Conservation (phyloP, 2,113 vertebrate species). For the Lepisosteus oculatus region DNA sequence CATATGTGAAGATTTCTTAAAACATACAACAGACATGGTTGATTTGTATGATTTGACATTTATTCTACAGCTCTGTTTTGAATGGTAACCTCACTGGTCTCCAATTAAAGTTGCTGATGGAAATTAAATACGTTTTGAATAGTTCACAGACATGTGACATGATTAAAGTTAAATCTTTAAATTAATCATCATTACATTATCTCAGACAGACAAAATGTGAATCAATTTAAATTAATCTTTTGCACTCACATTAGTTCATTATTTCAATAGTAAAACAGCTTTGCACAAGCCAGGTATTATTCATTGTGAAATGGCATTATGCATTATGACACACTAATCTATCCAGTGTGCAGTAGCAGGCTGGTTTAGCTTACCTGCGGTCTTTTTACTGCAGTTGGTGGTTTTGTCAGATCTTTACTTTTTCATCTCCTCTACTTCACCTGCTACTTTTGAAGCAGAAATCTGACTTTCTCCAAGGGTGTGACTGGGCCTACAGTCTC, state of each 20-base stretch:
- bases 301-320: neutral
- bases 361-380: no score
- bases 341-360: no score
- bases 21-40: no score
- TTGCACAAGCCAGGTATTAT: neutral
- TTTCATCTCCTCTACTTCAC: no score
- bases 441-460: no score
- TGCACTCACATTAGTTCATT: neutral
- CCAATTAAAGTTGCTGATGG: neutral
- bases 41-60: no score
- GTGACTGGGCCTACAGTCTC: no score
- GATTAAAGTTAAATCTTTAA: neutral
- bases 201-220: neutral
- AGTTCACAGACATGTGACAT: neutral
- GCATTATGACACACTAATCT: slow-evolving; percentile 26
- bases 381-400: no score
- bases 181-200: neutral
- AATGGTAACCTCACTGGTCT: neutral
- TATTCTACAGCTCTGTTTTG: no score
- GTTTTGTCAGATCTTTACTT: no score
- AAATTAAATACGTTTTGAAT: neutral
- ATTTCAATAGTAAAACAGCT: slow-evolving; percentile 2
- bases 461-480: no score
- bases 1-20: no score
- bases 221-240: neutral